Evolutionary conservation across 1,140 invertebrate genomes (phyloP), one percentile per base, ranked within the genome.

Genomic region (Carposina sasakii): DNA sequence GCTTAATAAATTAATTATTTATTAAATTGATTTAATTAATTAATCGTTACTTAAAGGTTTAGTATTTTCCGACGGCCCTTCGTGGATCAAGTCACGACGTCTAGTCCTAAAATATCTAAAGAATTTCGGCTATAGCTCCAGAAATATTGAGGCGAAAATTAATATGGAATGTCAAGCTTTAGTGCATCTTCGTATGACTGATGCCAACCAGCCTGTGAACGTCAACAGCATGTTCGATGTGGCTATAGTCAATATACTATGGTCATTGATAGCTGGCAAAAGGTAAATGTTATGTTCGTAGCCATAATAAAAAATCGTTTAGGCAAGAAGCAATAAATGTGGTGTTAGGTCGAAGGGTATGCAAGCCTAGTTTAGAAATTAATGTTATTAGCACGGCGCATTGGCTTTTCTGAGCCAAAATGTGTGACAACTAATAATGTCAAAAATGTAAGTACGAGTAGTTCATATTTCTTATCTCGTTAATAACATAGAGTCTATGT

Each of bases 171-270:
- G 88, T 12, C 56, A 70, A 41, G 71, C 86, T 20, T 64, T 92
- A 0, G 65, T 90, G 0, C 45, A 72, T 39, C 44, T 78, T 34
- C 55, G 88, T 31, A 45, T 58, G 24, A 20, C 39, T 15, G 55
- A 53, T 24, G 63, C 47, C 4, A 65, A 56, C 0, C 48, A 57
- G 48, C 66, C 81, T 0, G 56, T 90, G 1, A 41, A 57, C 0
- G 86, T 89, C 41, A 85, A 89, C 41, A 60, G 65, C 3, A 79
- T 85, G 26, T 89, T 92, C 47, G 88, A 90, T 47, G 75, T 91
- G 1, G 79, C 88, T 0, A 87, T 91, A 2, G 61, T 93, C 1
- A 94, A 94, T 73, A 88, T 91, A 2, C 72, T 95, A 0, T 94
- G 93, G 90, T 85, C 82, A 23, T 86, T 94, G 59, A 84, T 92